These are phyloP conservation scores for Gopherus evgoodei DNA, from an alignment of 2,113 vertebrate species.

Conservation along the genomic window DNA sequence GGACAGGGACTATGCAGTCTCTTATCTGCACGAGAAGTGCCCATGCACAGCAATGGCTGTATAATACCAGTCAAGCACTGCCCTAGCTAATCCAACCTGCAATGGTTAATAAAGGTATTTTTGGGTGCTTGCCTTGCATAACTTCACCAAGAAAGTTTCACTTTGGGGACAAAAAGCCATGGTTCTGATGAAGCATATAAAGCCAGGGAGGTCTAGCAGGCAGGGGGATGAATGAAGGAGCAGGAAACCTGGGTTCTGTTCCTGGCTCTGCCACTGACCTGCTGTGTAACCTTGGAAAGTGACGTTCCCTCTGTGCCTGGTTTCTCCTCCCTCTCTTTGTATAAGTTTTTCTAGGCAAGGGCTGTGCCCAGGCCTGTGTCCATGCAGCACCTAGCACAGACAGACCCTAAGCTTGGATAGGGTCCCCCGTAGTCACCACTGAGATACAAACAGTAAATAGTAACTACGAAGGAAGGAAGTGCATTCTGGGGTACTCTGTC, in stretches of 20 bases:
- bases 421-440: not conserved
- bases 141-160: not conserved
- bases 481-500: not conserved
- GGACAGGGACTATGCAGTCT: not conserved
- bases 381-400: not conserved
- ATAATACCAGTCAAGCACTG: not conserved
- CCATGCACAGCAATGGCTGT: not conserved
- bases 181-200: not conserved
- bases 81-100: not conserved
- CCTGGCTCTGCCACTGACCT: not conserved
- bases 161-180: not conserved
- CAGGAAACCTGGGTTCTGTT: not conserved
- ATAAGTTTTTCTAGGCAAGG: not conserved
- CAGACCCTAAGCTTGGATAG: not conserved
- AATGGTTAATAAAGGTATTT: not conserved
- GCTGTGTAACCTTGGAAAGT: not conserved
- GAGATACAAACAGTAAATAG: not conserved
- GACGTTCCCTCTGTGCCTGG: not conserved
- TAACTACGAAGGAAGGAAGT: not conserved
- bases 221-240: not conserved
- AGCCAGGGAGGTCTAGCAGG: not conserved
- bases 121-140: not conserved
- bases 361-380: not conserved
- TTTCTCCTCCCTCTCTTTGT: not conserved
- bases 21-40: not conserved